Percentiles rank a stretch among this genome's conserved stretches.
phyloP scores from a whole-genome alignment of 2,888 invertebrate species.

The Petrolisthes cinctipes region DNA sequence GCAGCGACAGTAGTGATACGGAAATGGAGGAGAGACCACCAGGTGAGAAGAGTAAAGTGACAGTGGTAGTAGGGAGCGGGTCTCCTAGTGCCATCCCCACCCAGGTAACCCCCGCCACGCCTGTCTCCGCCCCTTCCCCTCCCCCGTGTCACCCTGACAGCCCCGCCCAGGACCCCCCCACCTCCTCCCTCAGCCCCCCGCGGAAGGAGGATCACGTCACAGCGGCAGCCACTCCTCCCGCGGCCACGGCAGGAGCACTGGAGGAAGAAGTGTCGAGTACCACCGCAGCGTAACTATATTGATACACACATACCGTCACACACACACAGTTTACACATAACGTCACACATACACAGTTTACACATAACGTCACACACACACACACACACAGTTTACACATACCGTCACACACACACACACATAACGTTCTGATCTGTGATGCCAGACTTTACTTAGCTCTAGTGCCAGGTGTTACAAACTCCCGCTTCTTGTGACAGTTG shows the following conservation, averaged over 20 bases:
- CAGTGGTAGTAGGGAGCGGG: neutral
- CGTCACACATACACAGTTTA: neutral
- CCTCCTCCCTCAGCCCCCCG: neutral
- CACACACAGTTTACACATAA: neutral
- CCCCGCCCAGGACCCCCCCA: neutral
- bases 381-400: neutral
- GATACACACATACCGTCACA: neutral
- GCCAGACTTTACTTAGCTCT: slow-evolving; percentile 29
- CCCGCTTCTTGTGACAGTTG: too few relatives aligned
- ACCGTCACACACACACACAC: slow-evolving; percentile 7
- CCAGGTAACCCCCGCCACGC: neutral
- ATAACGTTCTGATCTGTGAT: slow-evolving; percentile 37
- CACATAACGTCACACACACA: neutral
- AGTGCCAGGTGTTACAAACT: neutral
- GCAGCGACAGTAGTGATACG: slow-evolving; percentile 49
- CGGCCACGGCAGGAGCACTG: neutral
- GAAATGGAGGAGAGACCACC: slow-evolving; percentile 25
- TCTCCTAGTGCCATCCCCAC: slow-evolving; percentile 7
- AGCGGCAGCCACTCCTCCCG: slow-evolving; percentile 7
- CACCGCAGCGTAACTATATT: slow-evolving; percentile 39
- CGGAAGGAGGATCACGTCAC: neutral
- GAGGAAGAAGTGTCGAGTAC: slow-evolving; percentile 51
- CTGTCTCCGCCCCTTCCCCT: neutral
- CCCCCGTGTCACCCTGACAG: neutral
- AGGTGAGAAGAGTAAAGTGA: neutral